Evolutionary conservation across 2,797 vertebrate species (phyloP), one percentile per base, ranked within the genome.

Genomic region (Pseudochirops cupreus): DNA sequence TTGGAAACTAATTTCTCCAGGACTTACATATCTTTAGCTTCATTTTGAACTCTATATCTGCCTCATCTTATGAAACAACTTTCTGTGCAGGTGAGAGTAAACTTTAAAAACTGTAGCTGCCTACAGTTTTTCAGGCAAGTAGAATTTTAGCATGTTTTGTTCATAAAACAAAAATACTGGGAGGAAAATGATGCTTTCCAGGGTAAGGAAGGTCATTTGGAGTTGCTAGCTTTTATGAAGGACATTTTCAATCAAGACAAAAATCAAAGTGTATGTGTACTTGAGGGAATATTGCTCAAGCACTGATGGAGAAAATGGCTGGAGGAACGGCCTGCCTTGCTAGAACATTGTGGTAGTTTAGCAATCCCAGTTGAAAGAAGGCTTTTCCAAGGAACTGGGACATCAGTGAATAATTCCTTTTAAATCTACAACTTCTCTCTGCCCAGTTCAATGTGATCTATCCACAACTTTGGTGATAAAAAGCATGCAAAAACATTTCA

Each of bases 1-100:
- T 97, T 97, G 95, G 94, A 97, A 98, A 97, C 91, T 97, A 97
- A 97, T 97, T 97, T 98, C 62, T 94, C 96, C 95, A 97, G 91
- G 89, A 95, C 92, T 56, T 87, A 97, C 13, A 33, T 4, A 94
- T 96, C 94, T 14, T 94, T 54, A 93, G 93, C 67, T 96, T 98
- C 82, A 94, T 94, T 97, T 96, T 93, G 90, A 91, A 96, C 94
- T 94, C 89, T 92, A 97, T 52, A 95, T 92, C 74, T 97, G 91
- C 50, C 62, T 97, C 57, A 96, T 96, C 95, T 58, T 87, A 96
- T 92, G 92, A 96, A 96, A 39, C 91, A 97, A 96, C 97, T 97
- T 97, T 94, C 90, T 92, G 94, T 97, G 91, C 54, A 97, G 95
- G 74, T 50, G 93, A 97, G 57, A 96, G 91, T 96, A 97, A 98